Base-by-base conservation (phyloP, 2,888 invertebrate species). In the Apodemia zela region DNA sequence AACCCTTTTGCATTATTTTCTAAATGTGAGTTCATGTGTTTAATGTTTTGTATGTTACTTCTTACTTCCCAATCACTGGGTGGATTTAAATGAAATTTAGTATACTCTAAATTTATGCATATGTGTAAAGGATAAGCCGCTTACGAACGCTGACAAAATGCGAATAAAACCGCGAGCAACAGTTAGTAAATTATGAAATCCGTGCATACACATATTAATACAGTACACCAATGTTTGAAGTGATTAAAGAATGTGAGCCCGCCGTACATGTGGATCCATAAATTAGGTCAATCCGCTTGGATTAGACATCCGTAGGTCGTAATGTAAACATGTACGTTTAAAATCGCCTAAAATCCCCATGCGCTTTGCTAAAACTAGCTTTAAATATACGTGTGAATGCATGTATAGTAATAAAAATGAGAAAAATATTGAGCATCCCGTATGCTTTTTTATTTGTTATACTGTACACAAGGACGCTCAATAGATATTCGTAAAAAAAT, bases 201-300 rank as follows among this genome's bases (percentile, higher is more conserved):
- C 7, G 54, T 25, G 25, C 25, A 15, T 15, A 57, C 54, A n/a
- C 51, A 51, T 57, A 29, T 57, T 57, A 25, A 29, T 25, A 57
- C 61, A 54, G 35, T 54, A 35, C 33, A 54, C 35, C 35, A 47
- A 61, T 61, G 35, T 57, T 54, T 57, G 13, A 45, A 42, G 38
- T 61, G 65, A 64, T 64, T 63, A 65, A 67, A 79, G 78, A 79
- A 78, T 80, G 78, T 72, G 72, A 71, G 69, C 69, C 68, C 72
- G 71, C 67, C 69, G 67, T 72, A 67, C 72, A 71, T 67, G 70
- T 69, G 66, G 71, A 66, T 67, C 64, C 71, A 72, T 67, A 67
- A 73, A 73, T 71, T 74, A 66, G 74, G 75, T 74, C 75, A 74
- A 72, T 70, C 68, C 65, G 68, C 64, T 65, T 63, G 68, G 63